These are phyloP conservation scores for Prorops nasuta DNA, from an alignment of 1,140 invertebrate genomes.

Conservation along the genomic window DNA sequence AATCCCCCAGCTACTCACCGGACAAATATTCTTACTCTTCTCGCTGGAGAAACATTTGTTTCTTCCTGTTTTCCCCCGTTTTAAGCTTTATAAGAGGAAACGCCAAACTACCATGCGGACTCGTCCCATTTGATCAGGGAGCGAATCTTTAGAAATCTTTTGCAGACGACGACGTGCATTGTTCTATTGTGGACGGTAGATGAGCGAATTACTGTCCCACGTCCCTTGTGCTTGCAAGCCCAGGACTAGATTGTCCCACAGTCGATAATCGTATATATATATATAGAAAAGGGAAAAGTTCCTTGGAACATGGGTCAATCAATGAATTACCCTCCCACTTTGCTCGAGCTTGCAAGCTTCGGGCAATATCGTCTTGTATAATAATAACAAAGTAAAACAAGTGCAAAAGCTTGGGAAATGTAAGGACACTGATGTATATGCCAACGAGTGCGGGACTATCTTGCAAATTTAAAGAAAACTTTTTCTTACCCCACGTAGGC, in stretches of 20 bases:
- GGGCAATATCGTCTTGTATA: neutral
- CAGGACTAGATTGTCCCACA: neutral
- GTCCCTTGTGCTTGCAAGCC: conserved; percentile 14
- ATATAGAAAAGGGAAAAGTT: conserved; percentile 29
- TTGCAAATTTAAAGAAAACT: neutral
- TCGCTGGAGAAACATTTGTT: neutral
- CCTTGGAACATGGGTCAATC: neutral
- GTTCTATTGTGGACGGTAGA: conserved; percentile 36
- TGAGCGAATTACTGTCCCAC: conserved; percentile 39
- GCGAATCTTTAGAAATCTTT: neutral
- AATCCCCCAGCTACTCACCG: neutral
- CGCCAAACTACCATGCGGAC: neutral
- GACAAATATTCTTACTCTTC: neutral
- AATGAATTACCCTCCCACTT: neutral
- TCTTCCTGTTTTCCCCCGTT: too few relatives aligned
- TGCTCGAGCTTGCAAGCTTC: neutral
- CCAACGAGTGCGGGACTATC: neutral
- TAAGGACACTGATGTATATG: too few relatives aligned
- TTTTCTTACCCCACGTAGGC: neutral
- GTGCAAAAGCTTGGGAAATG: neutral
- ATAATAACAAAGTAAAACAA: neutral
- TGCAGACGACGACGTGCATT: conserved; percentile 28
- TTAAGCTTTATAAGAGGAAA: neutral
- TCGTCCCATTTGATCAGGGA: neutral
- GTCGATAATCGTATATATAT: conserved; percentile 37